phyloP scores from a whole-genome alignment of 2,113 vertebrate species.

The Podarcis muralis region DNA sequence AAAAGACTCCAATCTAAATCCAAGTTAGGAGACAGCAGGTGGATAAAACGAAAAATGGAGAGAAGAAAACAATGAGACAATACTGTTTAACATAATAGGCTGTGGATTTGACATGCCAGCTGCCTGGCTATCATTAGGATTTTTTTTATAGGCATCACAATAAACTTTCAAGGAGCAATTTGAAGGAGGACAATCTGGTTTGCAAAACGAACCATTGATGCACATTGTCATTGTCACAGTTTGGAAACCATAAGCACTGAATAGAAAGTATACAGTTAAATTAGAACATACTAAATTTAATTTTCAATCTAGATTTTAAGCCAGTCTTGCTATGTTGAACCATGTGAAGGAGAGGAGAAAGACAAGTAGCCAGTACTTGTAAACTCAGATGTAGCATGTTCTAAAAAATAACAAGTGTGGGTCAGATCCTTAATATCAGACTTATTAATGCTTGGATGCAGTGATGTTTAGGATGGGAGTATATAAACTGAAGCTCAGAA shows the following conservation, averaged over 20 bases:
- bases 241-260: conserved; percentile 11
- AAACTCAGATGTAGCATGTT: background rate
- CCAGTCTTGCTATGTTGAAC: conserved; percentile 17
- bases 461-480: background rate
- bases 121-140: conserved; percentile 23
- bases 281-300: background rate
- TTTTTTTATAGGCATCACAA: conserved; percentile 33
- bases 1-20: conserved; percentile 9
- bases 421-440: background rate
- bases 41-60: conserved; percentile 12
- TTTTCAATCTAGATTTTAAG: conserved; percentile 18
- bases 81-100: conserved; percentile 29
- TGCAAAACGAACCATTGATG: background rate
- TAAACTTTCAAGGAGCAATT: conserved; percentile 3
- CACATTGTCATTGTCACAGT: conserved; percentile 17
- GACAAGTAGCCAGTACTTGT: background rate
- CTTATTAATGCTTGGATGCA: background rate
- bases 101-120: conserved; percentile 36
- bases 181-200: conserved; percentile 24
- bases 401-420: background rate
- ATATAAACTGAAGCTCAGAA: background rate
- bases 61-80: conserved; percentile 23
- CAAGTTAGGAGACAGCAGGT: conserved; percentile 19
- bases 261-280: conserved; percentile 29
- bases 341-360: background rate